Evolutionary conservation across 1,140 invertebrate genomes (phyloP).

Genomic region (Pararge aegeria): DNA sequence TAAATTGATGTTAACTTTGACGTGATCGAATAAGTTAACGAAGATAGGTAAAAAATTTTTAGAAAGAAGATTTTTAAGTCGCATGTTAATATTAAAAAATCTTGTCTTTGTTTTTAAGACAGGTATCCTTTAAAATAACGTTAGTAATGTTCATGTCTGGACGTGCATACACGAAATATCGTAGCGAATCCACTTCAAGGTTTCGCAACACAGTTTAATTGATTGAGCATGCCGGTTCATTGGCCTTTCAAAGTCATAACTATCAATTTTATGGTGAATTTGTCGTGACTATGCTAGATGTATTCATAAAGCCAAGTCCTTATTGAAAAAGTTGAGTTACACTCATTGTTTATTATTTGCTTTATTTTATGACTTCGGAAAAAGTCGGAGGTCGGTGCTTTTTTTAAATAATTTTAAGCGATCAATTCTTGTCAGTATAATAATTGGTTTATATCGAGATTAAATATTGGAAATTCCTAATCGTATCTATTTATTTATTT

Average conservation of each 20-base stretch:
- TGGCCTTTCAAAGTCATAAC: slow-evolving; percentile 25
- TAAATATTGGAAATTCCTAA: no score
- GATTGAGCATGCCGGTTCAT: slow-evolving; percentile 17
- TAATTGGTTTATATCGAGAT: no score
- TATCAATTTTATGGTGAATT: slow-evolving; percentile 26
- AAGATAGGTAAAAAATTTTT: no score
- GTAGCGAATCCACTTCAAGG: slow-evolving; percentile 24
- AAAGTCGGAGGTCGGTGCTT: no score
- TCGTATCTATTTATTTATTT: no score
- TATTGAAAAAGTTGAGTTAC: neutral
- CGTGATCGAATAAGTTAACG: no score
- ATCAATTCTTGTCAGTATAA: no score
- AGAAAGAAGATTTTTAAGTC: no score
- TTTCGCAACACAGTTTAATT: slow-evolving; percentile 18
- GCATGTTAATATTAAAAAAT: no score
- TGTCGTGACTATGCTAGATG: neutral
- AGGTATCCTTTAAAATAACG: neutral
- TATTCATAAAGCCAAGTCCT: neutral
- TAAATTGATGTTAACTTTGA: no score
- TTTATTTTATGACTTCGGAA: neutral
- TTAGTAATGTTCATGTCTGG: slow-evolving; percentile 15
- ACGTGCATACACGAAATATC: slow-evolving; percentile 10
- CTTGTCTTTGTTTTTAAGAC: neutral
- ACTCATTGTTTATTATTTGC: neutral
- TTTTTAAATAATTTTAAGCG: no score